These are phyloP conservation scores for Thrips palmi DNA, from an alignment of 1,140 invertebrate genomes.

Conservation along the genomic window DNA sequence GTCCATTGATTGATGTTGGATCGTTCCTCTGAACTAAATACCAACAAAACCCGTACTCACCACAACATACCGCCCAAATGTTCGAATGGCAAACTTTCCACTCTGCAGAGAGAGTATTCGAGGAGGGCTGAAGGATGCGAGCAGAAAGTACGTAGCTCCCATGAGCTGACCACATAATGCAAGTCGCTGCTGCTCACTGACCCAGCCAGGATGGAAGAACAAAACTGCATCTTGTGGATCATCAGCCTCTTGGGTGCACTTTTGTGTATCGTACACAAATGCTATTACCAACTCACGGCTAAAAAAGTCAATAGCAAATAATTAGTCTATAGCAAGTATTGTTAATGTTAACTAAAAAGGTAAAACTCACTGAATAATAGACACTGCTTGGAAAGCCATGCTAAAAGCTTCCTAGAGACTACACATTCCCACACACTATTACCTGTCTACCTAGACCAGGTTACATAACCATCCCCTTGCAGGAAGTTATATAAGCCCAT, in stretches of 20 bases:
- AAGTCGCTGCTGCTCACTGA: constrained; percentile 57
- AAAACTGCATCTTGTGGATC: constrained; percentile 68
- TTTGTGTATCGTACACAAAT: constrained; percentile 67
- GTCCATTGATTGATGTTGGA: constrained; percentile 10
- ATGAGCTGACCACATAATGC: constrained; percentile 65
- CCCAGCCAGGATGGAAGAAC: constrained; percentile 77
- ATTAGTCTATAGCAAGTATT: too few species aligned
- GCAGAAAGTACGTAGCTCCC: constrained; percentile 58
- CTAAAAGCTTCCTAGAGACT: too few species aligned
- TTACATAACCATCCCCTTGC: too few species aligned
- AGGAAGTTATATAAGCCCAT: too few species aligned
- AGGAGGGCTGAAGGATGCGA: constrained; percentile 49
- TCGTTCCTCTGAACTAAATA: constrained; percentile 9
- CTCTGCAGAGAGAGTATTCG: constrained; percentile 55
- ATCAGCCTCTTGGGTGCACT: constrained; percentile 55
- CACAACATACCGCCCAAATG: constrained; percentile 57
- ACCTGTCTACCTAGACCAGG: too few species aligned
- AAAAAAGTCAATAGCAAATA: constrained; percentile 16
- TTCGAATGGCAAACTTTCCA: constrained; percentile 64
- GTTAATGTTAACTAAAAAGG: too few species aligned
- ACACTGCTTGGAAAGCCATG: too few species aligned
- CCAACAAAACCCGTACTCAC: constrained; percentile 29
- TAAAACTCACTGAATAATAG: too few species aligned
- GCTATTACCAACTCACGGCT: constrained; percentile 71
- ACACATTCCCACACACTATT: too few species aligned